phyloP scores from a whole-genome alignment of 2,888 invertebrate genomes.

The Metopia argyrocephala region DNA sequence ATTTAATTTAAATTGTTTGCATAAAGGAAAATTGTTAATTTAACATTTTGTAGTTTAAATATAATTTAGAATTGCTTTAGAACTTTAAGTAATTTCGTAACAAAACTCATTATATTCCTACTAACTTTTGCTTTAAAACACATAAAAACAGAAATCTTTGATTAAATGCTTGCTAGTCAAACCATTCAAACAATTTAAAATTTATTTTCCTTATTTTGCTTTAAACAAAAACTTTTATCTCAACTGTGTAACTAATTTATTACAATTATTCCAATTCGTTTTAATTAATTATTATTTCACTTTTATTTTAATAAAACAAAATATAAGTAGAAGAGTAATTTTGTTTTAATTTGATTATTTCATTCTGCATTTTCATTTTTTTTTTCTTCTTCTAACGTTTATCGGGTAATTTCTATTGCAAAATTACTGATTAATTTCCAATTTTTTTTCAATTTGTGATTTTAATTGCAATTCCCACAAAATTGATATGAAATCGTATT shows the following conservation, averaged over 20 bases:
- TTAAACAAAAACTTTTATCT: background rate
- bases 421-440: background rate
- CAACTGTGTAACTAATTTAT: background rate
- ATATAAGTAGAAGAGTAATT: conserved; percentile 1
- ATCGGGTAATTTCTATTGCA: conserved; percentile 1
- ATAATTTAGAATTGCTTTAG: too few species aligned
- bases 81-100: too few species aligned
- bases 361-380: background rate
- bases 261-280: background rate
- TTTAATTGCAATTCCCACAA: conserved; percentile 50
- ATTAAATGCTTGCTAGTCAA: too few species aligned
- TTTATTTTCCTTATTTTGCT: too few species aligned
- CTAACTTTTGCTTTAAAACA: too few species aligned
- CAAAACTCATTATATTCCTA: too few species aligned
- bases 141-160: too few species aligned
- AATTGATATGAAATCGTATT: conserved; percentile 50
- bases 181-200: too few species aligned
- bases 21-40: too few species aligned
- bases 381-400: background rate
- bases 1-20: too few species aligned
- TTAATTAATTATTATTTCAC: background rate
- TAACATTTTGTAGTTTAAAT: too few species aligned
- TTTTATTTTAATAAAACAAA: background rate
- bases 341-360: conserved; percentile 29
- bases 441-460: conserved; percentile 8